A percentile compares a stretch with the other conserved stretches of the same genome.
Evolutionary conservation across 30 jellyfish, hydroid and myxozoan species (phyloP).

Genomic region (Hydractinia echinata): DNA sequence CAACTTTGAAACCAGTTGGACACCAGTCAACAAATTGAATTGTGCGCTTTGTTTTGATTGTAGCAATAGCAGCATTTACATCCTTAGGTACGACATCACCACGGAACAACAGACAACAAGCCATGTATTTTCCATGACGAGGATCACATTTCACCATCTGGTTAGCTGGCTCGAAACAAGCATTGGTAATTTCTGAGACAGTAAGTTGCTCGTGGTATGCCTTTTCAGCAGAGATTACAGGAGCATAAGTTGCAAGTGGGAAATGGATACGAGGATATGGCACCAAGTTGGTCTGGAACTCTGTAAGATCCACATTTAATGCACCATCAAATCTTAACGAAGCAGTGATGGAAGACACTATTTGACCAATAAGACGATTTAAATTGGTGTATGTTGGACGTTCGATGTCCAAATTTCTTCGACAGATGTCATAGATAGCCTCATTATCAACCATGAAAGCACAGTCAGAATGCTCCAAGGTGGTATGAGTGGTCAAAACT

Average conservation of each 20-base stretch:
- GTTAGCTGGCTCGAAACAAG: slow-evolving; percentile 90
- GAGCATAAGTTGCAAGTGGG: slow-evolving; percentile 58
- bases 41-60: slow-evolving; percentile 93
- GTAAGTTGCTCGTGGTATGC: slow-evolving; percentile 54
- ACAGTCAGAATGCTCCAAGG: slow-evolving; percentile 51
- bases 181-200: slow-evolving; percentile 49
- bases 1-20: slow-evolving; percentile 99
- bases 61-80: slow-evolving; percentile 92
- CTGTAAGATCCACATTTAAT: slow-evolving; percentile 48
- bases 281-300: slow-evolving; percentile 60
- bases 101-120: slow-evolving; percentile 92
- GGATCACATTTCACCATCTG: slow-evolving; percentile 98
- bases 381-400: slow-evolving; percentile 54
- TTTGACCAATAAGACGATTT: slow-evolving; percentile 45
- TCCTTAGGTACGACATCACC: slow-evolving; percentile 98
- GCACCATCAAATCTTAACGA: slow-evolving; percentile 60
- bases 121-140: slow-evolving; percentile 94
- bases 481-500: slow-evolving; percentile 80
- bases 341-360: slow-evolving; percentile 52
- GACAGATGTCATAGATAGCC: slow-evolving; percentile 51
- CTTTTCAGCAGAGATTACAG: slow-evolving; percentile 50
- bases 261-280: slow-evolving; percentile 60
- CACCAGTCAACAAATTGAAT: slow-evolving; percentile 98
- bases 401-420: slow-evolving; percentile 48
- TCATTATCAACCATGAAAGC: slow-evolving; percentile 63